Conservation (phyloP, 2,888 invertebrate genomes). For the Agrilus biguttatus region DNA sequence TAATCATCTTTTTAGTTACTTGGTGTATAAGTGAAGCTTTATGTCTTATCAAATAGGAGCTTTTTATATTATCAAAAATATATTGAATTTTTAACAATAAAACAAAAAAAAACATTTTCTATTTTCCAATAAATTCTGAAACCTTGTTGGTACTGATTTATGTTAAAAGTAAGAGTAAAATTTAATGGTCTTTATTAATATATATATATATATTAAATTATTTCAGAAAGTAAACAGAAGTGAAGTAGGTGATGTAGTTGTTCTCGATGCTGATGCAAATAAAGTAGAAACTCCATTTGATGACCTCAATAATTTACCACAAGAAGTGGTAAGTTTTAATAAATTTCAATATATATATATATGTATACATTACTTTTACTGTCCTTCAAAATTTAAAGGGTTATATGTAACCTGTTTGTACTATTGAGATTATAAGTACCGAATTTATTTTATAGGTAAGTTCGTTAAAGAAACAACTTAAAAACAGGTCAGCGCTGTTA, state of each 20-base stretch:
- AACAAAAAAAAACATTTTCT: no score
- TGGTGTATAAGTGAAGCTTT: no score
- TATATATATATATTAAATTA: slow-evolving; percentile 11
- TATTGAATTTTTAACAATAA: no score
- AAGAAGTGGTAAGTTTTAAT: slow-evolving; percentile 59
- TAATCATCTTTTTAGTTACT: no score
- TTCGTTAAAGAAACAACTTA: slow-evolving; percentile 60
- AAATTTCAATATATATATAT: background rate
- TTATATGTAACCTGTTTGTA: background rate
- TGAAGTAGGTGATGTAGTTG: slow-evolving; percentile 88
- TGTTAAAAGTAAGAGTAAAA: no score
- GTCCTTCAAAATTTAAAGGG: no score
- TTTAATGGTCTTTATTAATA: no score
- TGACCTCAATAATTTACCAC: slow-evolving; percentile 79
- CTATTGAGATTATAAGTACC: background rate
- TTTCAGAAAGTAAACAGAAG: slow-evolving; percentile 57
- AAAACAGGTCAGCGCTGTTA: slow-evolving; percentile 57
- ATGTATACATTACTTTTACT: no score
- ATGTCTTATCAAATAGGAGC: no score
- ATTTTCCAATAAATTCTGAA: no score
- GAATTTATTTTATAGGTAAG: slow-evolving; percentile 41
- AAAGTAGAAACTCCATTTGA: slow-evolving; percentile 75
- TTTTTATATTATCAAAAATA: no score
- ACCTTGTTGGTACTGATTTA: no score
- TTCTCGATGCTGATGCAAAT: slow-evolving; percentile 86